phyloP scores from a whole-genome alignment of 2,113 vertebrate genomes.

The Harpagus bidentatus region DNA sequence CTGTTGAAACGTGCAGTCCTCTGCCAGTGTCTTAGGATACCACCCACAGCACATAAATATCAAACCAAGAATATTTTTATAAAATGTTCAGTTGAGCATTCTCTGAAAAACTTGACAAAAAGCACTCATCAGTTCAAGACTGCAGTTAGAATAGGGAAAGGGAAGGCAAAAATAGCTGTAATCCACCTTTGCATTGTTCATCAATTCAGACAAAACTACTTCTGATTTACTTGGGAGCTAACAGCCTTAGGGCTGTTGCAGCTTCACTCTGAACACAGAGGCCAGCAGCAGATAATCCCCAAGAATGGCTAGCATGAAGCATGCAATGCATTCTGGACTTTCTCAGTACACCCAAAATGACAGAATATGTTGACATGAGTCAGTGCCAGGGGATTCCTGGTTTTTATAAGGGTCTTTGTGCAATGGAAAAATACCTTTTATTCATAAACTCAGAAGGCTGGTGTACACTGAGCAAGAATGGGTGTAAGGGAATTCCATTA shows the following conservation, averaged over 20 bases:
- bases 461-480: not conserved
- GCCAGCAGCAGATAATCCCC: not conserved
- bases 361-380: not conserved
- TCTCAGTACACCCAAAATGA: not conserved
- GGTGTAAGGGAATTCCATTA: not conserved
- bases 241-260: not conserved
- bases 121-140: not conserved
- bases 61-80: not conserved
- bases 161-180: not conserved
- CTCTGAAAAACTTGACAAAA: not conserved
- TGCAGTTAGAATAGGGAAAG: not conserved
- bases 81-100: not conserved
- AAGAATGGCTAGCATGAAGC: not conserved
- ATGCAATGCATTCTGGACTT: not conserved
- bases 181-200: not conserved
- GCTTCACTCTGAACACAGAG: too few species aligned
- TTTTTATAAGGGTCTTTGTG: not conserved
- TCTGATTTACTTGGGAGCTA: not conserved
- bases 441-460: not conserved
- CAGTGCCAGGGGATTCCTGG: not conserved
- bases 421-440: not conserved
- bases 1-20: not conserved
- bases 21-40: not conserved
- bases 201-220: not conserved
- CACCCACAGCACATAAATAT: not conserved